phyloP scores from a whole-genome alignment of 2,113 vertebrate species.

The Lynx canadensis region DNA sequence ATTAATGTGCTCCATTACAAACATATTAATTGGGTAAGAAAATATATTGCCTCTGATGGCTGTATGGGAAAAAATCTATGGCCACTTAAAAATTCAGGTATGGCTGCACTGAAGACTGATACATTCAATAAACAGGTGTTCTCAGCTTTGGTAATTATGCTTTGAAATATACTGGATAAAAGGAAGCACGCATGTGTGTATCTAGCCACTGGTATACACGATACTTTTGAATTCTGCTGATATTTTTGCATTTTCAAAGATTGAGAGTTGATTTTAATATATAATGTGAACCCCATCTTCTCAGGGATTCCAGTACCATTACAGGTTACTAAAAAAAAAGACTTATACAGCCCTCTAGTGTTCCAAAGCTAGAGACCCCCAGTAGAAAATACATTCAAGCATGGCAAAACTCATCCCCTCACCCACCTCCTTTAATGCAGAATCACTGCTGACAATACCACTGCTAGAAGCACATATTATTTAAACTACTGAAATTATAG shows the following conservation, averaged over 20 bases:
- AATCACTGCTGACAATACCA: slow-evolving; percentile 49
- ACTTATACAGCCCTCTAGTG: slow-evolving; percentile 87
- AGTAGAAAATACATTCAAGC: slow-evolving; percentile 40
- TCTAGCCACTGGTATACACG: background rate
- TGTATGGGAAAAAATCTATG: background rate
- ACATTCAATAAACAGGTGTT: background rate
- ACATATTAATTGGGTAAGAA: background rate
- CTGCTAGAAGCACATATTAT: slow-evolving; percentile 4
- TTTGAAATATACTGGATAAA: background rate
- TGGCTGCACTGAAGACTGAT: background rate
- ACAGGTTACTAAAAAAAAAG: slow-evolving; percentile 66
- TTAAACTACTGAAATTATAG: slow-evolving; percentile 58
- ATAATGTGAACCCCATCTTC: background rate
- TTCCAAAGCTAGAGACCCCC: slow-evolving; percentile 76
- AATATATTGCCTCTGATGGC: background rate
- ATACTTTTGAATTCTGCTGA: background rate
- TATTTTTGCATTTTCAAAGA: background rate
- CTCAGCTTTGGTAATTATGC: background rate
- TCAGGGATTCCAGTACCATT: slow-evolving; percentile 49
- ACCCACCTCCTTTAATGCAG: background rate
- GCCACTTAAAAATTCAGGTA: slow-evolving; percentile 7
- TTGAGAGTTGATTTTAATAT: background rate
- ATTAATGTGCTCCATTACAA: background rate
- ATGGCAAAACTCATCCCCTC: background rate
- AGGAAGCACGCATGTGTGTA: background rate